These are phyloP conservation scores for Chamaea fasciata DNA, from an alignment of 2,113 vertebrate species.

Conservation along the genomic window DNA sequence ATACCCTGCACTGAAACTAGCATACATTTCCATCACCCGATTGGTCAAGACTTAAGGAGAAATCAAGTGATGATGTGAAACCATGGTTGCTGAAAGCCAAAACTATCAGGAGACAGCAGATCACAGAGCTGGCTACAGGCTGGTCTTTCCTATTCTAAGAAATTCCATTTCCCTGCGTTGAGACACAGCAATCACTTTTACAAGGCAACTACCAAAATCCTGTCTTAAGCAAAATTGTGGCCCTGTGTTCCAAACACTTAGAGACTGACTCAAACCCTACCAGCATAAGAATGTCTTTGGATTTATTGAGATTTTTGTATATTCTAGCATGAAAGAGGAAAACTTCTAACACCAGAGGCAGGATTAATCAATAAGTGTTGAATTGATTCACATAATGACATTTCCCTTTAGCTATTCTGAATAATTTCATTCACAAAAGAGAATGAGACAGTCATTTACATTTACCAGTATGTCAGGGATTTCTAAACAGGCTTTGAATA, in stretches of 20 bases:
- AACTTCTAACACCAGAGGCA: neutral
- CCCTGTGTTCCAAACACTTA: neutral
- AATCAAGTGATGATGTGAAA: neutral
- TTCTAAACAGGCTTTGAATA: neutral
- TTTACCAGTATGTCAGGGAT: slow-evolving; percentile 7
- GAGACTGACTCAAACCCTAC: neutral
- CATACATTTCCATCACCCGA: neutral
- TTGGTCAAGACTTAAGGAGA: neutral
- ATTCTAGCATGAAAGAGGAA: neutral
- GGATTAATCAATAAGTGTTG: neutral
- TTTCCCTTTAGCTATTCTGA: slow-evolving; percentile 16
- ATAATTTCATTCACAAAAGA: slow-evolving; percentile 27
- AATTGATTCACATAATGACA: neutral
- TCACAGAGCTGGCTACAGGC: neutral
- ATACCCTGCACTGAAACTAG: neutral
- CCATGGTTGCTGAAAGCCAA: neutral
- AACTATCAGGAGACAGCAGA: neutral
- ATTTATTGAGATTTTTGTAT: neutral
- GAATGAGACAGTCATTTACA: slow-evolving; percentile 8
- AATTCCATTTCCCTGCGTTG: neutral
- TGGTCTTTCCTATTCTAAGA: neutral
- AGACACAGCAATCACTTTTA: neutral
- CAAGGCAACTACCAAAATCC: neutral
- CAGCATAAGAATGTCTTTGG: neutral
- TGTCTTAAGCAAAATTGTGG: neutral